Evolutionary conservation across 2,888 invertebrate species (phyloP).

Genomic region (Silvanus unidentatus): DNA sequence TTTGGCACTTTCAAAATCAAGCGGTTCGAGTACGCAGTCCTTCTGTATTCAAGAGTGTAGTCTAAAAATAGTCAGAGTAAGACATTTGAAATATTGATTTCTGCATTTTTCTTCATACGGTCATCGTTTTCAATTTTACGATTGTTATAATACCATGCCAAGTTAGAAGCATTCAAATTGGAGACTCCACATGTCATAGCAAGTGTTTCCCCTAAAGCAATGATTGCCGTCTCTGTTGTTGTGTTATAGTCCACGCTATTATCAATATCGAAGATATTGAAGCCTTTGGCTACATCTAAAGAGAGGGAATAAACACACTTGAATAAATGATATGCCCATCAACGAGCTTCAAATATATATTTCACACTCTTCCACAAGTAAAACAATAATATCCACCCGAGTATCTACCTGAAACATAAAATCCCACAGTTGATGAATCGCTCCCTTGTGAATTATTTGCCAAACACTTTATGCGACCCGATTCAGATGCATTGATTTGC

Average conservation of each 20-base stretch:
- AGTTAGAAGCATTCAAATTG: slow-evolving; percentile 48
- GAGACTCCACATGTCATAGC: slow-evolving; percentile 55
- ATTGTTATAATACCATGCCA: slow-evolving; percentile 47
- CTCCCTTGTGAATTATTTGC: slow-evolving; percentile 45
- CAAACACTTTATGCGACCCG: slow-evolving; percentile 46
- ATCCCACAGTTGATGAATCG: slow-evolving; percentile 21
- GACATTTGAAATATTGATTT: not conserved
- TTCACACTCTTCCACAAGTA: not conserved
- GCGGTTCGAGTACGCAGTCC: slow-evolving; percentile 8
- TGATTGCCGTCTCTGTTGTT: slow-evolving; percentile 21
- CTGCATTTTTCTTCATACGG: too few species aligned
- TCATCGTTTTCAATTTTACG: slow-evolving; percentile 9
- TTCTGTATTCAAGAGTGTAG: not conserved
- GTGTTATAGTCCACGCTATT: slow-evolving; percentile 36
- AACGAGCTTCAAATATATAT: too few species aligned
- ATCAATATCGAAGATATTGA: slow-evolving; percentile 45
- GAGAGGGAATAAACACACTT: slow-evolving; percentile 11
- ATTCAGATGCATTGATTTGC: slow-evolving; percentile 40
- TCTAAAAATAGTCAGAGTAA: not conserved
- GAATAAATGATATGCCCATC: too few species aligned
- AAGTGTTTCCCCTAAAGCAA: slow-evolving; percentile 53
- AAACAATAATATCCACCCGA: not conserved
- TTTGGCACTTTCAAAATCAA: slow-evolving; percentile 8
- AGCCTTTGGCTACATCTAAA: slow-evolving; percentile 47
- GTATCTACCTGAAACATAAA: slow-evolving; percentile 28